Conservation (phyloP, 2,888 invertebrate genomes). For the Drosophila multiciliata region DNA sequence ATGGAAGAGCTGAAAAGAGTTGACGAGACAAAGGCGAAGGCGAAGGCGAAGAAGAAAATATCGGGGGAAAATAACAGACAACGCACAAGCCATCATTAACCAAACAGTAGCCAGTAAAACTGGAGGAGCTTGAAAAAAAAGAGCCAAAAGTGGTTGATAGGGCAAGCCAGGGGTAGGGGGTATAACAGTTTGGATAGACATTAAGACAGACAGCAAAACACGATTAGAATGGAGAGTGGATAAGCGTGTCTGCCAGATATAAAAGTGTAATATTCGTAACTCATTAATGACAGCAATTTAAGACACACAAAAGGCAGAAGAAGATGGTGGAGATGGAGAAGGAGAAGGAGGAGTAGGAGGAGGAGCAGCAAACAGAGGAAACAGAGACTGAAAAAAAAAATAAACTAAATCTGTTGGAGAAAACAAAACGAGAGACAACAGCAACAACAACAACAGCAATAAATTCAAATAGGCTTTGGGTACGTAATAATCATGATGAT, state of each 20-base stretch:
- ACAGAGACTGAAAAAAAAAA: constrained; percentile 13
- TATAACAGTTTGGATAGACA: constrained; percentile 2
- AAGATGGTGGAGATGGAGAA: not conserved
- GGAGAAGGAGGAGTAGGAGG: constrained; percentile 5
- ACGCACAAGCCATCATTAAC: constrained; percentile 67
- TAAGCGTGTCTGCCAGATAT: constrained; percentile 82
- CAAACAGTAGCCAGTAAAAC: constrained; percentile 71
- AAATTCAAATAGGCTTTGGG: constrained; percentile 55
- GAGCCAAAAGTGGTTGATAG: constrained; percentile 17
- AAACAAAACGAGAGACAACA: constrained; percentile 25
- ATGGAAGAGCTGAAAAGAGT: constrained; percentile 69
- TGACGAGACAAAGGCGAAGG: constrained; percentile 50
- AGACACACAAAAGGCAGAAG: constrained; percentile 45
- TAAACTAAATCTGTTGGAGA: constrained; percentile 56
- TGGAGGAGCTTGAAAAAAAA: constrained; percentile 26
- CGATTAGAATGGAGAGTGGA: constrained; percentile 82
- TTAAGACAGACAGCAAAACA: constrained; percentile 42
- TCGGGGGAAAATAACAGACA: constrained; percentile 57
- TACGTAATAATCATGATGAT: constrained; percentile 33
- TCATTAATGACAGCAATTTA: constrained; percentile 82
- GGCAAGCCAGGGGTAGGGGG: constrained; percentile 8
- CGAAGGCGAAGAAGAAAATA: constrained; percentile 43
- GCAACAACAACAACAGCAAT: constrained; percentile 13
- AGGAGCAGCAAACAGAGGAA: constrained; percentile 2
- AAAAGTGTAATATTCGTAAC: constrained; percentile 83